These are phyloP conservation scores for Gadus chalcogrammus DNA, from an alignment of 2,113 vertebrate genomes.

Conservation along the genomic window DNA sequence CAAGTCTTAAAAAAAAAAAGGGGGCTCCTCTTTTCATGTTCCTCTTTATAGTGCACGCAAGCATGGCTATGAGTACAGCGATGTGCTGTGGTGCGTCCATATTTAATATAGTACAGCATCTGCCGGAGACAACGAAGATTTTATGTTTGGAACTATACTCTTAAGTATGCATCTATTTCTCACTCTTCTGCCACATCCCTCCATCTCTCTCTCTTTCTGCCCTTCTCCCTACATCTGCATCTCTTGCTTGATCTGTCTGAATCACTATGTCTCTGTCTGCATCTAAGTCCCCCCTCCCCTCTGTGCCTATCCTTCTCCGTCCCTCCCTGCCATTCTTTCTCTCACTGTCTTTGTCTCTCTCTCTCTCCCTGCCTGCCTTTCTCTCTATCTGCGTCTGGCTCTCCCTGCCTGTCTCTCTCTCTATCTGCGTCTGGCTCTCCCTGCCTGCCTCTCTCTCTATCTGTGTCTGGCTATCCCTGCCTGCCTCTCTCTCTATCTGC, in stretches of 20 bases:
- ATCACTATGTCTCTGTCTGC: too few species aligned
- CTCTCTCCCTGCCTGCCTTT: background rate
- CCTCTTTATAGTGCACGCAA: constrained; percentile 24
- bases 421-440: too few species aligned
- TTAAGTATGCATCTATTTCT: constrained; percentile 11
- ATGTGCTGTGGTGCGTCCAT: constrained; percentile 25
- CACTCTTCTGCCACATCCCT: constrained; percentile 12
- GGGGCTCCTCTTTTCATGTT: constrained; percentile 6
- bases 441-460: too few species aligned
- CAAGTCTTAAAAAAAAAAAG: constrained; percentile 4
- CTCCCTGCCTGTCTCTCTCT: too few species aligned
- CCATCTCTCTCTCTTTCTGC: background rate
- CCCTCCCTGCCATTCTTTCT: constrained; percentile 7
- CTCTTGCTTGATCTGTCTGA: too few species aligned
- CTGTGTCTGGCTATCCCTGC: too few species aligned
- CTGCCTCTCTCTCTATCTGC: too few species aligned
- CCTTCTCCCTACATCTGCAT: constrained; percentile 10
- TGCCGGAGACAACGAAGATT: constrained; percentile 30
- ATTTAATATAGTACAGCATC: constrained; percentile 41
- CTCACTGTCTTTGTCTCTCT: constrained; percentile 13
- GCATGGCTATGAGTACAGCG: too few species aligned
- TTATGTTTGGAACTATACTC: constrained; percentile 30
- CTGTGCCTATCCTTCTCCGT: too few species aligned
- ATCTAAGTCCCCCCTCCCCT: too few species aligned
- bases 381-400: too few species aligned